Evolutionary conservation across 64 coral and sea anemone species (phyloP), one percentile per base, ranked within the genome.

Genomic region (Montipora efflorescens): DNA sequence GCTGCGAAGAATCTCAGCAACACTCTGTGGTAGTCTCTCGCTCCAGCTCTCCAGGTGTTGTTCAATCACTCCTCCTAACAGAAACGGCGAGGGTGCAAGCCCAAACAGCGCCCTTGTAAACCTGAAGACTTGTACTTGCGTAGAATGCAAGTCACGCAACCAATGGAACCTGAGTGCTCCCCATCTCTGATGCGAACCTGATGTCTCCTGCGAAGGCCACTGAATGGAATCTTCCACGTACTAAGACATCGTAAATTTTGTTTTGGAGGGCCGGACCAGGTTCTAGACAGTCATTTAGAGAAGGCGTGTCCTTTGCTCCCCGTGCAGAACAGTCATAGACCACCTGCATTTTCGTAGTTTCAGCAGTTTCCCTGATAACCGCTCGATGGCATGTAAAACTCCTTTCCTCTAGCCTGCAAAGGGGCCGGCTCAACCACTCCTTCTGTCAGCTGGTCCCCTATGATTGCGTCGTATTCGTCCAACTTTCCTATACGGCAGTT

Each of bases 301-400:
- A 92, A 9, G 90, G 90, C 16, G 70, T 49, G 18, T 76, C 80
- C 8, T 77, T 84, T 44, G 43, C 28, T 7, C 50, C 55, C 20
- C 55, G 61, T 13, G 90, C 90, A 14, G 90, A 92, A 18, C 19
- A 67, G 76, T 84, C 90, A 28, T 84, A 92, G 11, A 92, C 80
- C 11, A 92, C 62, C 5, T 81, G 90, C 49, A 84, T 8, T 22
- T 84, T 84, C 0, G 70, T 84, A 13, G 58, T 64, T 20, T 88
- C 84, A 5, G 74, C 81, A 15, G 14, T 58, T 68, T 72, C 67
- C 8, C 47, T 76, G 19, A 93, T 23, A 3, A 93, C 91, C 3
- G 92, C 80, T 23, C 73, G 74, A 45, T 93, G 76, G 92, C 44
- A 93, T 87, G 66, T 88, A 93, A 44, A 79, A 93, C 59, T 88